Evolutionary conservation across 2,113 vertebrate species (phyloP).

Genomic region (Salminus brasiliensis): DNA sequence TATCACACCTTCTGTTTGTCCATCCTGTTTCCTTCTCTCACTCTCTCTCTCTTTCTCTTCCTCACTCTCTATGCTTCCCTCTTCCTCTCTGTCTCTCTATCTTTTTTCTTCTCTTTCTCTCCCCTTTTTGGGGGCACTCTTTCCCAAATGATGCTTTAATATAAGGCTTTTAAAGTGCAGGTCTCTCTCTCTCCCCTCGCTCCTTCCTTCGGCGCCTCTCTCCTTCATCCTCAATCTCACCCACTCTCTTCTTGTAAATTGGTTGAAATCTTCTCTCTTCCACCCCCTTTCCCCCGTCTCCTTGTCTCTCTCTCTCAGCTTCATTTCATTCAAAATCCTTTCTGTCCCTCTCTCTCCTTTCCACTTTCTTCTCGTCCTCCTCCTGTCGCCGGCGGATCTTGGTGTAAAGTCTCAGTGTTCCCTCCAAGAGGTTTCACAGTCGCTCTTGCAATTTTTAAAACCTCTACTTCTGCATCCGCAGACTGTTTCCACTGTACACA

Average conservation of each 20-base stretch:
- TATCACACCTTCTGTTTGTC: not conserved
- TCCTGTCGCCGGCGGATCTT: not conserved
- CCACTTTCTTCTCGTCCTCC: not conserved
- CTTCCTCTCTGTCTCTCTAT: too few species aligned
- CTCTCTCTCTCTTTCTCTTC: too few species aligned
- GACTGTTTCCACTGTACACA: not conserved
- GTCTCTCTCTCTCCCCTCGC: not conserved
- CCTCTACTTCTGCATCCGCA: constrained; percentile 8
- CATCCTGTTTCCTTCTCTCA: too few species aligned
- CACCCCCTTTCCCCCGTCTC: not conserved
- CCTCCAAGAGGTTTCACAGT: not conserved
- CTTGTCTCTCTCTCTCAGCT: not conserved
- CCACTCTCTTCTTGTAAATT: constrained; percentile 15
- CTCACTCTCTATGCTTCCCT: not conserved
- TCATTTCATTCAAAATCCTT: constrained; percentile 24
- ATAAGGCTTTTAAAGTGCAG: too few species aligned
- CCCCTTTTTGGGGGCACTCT: too few species aligned
- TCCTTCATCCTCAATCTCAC: not conserved
- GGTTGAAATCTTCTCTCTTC: constrained; percentile 19
- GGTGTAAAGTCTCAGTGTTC: constrained; percentile 2
- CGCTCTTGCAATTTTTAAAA: not conserved
- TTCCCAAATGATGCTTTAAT: too few species aligned
- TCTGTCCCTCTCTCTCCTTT: not conserved
- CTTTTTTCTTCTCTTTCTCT: too few species aligned
- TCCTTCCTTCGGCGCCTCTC: not conserved